Evolutionary conservation across 2,888 invertebrate genomes (phyloP).

Genomic region (Cataglyphis cursor): DNA sequence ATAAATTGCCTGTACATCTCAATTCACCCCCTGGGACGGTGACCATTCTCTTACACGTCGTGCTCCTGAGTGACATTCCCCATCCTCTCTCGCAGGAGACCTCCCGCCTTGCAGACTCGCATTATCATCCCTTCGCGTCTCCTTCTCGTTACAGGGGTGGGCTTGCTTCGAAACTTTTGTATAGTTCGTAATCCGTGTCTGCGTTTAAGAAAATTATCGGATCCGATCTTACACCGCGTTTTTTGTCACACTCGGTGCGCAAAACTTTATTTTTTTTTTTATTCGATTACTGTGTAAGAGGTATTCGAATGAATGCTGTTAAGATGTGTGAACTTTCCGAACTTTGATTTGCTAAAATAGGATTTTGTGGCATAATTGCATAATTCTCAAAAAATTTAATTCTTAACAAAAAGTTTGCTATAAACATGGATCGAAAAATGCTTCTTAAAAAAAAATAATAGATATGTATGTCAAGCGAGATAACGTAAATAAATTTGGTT

Average conservation of each 20-base stretch:
- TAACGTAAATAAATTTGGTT: conserved; percentile 30
- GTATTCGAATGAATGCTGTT: not conserved
- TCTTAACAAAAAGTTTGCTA: too few relatives aligned
- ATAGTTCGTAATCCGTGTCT: conserved; percentile 55
- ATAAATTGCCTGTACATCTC: conserved; percentile 85
- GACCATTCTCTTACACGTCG: conserved; percentile 79
- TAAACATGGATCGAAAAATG: too few relatives aligned
- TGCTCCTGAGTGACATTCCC: conserved; percentile 77
- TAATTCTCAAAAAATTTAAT: not conserved
- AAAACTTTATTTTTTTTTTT: not conserved
- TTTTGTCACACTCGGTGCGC: not conserved
- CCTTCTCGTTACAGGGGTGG: conserved; percentile 57
- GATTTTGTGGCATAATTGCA: not conserved
- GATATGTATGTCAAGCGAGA: not conserved
- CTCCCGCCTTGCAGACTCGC: conserved; percentile 76
- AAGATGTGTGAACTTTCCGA: not conserved
- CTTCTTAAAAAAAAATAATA: not conserved
- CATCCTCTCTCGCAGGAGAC: conserved; percentile 66
- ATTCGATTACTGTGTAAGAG: not conserved
- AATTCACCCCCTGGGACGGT: conserved; percentile 82
- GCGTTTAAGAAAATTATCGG: conserved; percentile 59
- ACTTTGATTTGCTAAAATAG: not conserved
- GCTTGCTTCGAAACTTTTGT: conserved; percentile 61
- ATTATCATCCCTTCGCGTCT: conserved; percentile 75
- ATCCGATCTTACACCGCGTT: conserved; percentile 29